A percentile compares a stretch with the other conserved stretches of the same genome.
Conservation (phyloP, 2,888 invertebrate species). For the Pandemis cinnamomeana region DNA sequence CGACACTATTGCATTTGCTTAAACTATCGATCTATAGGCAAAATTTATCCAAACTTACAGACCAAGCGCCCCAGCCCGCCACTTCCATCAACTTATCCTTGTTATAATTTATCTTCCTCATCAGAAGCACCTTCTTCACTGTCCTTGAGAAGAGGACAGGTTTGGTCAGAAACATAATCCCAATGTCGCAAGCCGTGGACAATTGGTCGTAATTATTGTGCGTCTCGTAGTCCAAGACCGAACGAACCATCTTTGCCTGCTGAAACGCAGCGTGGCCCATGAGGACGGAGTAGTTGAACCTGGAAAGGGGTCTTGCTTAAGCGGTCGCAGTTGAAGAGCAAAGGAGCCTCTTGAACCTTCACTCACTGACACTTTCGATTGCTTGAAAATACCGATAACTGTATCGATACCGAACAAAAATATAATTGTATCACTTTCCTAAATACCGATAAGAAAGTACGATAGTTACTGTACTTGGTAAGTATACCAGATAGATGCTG, state of each 20-base stretch:
- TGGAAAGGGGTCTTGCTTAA: background rate
- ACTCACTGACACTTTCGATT: no score
- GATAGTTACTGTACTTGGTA: no score
- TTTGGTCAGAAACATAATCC: slow-evolving; percentile 2
- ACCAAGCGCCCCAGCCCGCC: slow-evolving; percentile 27
- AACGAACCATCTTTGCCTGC: background rate
- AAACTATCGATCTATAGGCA: no score
- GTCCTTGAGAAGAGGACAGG: background rate
- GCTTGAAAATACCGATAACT: no score
- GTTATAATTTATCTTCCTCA: background rate
- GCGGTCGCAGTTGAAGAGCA: background rate
- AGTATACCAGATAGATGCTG: no score
- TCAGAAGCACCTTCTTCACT: slow-evolving; percentile 17
- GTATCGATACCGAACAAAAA: no score
- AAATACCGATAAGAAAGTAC: no score
- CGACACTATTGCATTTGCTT: no score
- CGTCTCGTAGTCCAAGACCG: background rate
- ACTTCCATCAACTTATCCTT: background rate
- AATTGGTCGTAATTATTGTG: background rate
- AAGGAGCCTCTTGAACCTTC: no score
- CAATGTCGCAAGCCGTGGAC: background rate
- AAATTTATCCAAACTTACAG: slow-evolving; percentile 6
- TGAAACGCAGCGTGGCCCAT: slow-evolving; percentile 15
- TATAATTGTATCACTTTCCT: no score
- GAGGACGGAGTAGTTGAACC: background rate